Conservation (phyloP, 2,797 vertebrate genomes). For the Eidolon dupreanum region DNA sequence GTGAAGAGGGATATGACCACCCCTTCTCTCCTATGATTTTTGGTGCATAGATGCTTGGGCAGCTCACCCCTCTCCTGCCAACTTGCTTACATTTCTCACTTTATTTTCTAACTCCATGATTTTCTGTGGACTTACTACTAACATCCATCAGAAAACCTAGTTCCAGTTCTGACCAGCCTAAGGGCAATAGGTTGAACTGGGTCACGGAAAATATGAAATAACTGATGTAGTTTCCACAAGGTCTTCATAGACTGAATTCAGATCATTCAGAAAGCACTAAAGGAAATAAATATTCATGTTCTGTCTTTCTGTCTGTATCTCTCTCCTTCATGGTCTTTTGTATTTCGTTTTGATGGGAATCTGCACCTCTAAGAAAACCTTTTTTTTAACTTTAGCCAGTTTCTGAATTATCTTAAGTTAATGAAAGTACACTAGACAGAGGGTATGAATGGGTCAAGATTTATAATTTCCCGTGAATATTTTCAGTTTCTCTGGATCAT, state of each 20-base stretch:
- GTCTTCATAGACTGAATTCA: slow-evolving; percentile 41
- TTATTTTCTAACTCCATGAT: neutral
- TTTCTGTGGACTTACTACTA: slow-evolving; percentile 41
- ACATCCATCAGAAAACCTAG: slow-evolving; percentile 34
- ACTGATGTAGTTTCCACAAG: slow-evolving; percentile 29
- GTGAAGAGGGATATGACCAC: neutral
- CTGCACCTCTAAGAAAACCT: slow-evolving; percentile 21
- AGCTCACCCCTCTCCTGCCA: neutral
- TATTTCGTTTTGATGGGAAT: slow-evolving; percentile 62
- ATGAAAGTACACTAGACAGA: slow-evolving; percentile 46
- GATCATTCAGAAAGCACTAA: slow-evolving; percentile 52
- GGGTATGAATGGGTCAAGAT: neutral
- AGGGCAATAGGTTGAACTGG: neutral
- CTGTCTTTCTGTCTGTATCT: slow-evolving; percentile 34
- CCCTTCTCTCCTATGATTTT: neutral
- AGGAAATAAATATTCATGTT: slow-evolving; percentile 59
- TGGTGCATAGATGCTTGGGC: too few species aligned
- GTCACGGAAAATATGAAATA: slow-evolving; percentile 33
- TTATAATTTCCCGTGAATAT: slow-evolving; percentile 30
- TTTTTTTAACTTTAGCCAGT: neutral
- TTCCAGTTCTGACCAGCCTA: slow-evolving; percentile 17
- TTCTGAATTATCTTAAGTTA: slow-evolving; percentile 60
- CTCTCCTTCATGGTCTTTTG: slow-evolving; percentile 36
- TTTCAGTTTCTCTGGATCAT: slow-evolving; percentile 43
- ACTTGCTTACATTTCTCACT: slow-evolving; percentile 1